Evolutionary conservation across 2,113 vertebrate genomes (phyloP).

Genomic region (Protobothrops mucrosquamatus): DNA sequence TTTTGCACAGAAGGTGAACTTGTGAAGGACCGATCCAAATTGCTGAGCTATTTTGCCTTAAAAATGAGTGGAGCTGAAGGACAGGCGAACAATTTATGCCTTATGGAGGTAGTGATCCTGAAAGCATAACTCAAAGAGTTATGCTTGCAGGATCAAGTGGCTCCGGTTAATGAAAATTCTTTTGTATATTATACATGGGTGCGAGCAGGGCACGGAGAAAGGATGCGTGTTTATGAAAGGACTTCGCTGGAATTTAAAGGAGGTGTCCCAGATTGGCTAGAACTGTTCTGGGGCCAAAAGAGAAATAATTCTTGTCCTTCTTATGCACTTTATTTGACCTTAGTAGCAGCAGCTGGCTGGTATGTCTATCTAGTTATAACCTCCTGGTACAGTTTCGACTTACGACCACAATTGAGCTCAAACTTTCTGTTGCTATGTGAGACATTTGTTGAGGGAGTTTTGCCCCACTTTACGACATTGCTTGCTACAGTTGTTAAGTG

Average conservation of each 20-base stretch:
- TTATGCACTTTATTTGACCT: background rate
- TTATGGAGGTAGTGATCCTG: background rate
- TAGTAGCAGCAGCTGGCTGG: background rate
- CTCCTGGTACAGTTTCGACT: background rate
- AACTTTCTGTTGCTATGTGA: background rate
- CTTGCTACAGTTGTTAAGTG: background rate
- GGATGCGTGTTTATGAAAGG: background rate
- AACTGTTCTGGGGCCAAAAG: background rate
- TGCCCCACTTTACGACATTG: too few species aligned
- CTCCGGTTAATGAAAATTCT: background rate
- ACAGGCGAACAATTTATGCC: background rate
- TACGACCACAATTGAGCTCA: background rate
- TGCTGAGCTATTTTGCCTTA: conserved; percentile 25
- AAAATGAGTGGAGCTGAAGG: conserved; percentile 12
- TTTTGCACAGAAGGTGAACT: conserved; percentile 41
- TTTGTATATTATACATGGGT: background rate
- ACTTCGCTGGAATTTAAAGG: background rate
- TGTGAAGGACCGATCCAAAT: conserved; percentile 39
- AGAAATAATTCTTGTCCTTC: background rate
- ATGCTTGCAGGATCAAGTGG: background rate
- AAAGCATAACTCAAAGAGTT: background rate
- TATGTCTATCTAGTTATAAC: background rate
- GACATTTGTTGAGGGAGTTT: too few species aligned
- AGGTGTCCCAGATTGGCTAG: background rate
- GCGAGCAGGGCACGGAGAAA: background rate